Percentiles rank a stretch among this genome's conserved stretches.
Evolutionary conservation across 1,140 invertebrate species (phyloP).

Genomic region (Hydropsyche tenuis): DNA sequence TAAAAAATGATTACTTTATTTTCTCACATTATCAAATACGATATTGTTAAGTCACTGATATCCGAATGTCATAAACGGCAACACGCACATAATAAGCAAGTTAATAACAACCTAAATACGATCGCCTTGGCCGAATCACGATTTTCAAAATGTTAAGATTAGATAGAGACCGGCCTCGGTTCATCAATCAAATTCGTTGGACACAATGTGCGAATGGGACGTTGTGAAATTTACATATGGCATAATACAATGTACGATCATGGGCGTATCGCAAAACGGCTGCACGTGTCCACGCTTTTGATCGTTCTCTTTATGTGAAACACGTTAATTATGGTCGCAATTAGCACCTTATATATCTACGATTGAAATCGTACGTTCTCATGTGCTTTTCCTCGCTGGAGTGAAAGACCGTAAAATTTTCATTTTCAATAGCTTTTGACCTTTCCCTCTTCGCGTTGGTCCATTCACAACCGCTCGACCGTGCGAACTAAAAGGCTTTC

Average conservation of each 20-base stretch:
- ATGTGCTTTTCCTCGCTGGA: neutral
- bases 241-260: neutral
- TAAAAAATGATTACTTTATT: too few species aligned
- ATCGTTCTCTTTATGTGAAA: too few species aligned
- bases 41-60: too few species aligned
- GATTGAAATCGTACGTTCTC: conserved; percentile 13
- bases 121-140: conserved; percentile 34
- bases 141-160: neutral
- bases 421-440: conserved; percentile 17
- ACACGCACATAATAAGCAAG: neutral
- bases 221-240: neutral
- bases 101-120: conserved; percentile 8
- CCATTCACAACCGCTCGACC: conserved; percentile 6
- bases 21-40: too few species aligned
- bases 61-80: too few species aligned
- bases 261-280: neutral
- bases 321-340: too few species aligned
- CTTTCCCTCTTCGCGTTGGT: conserved; percentile 22
- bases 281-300: neutral
- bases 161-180: neutral
- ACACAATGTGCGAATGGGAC: too few species aligned
- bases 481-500: conserved; percentile 29
- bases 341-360: neutral
- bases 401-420: conserved; percentile 20
- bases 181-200: neutral